Percentiles rank a stretch among this genome's conserved stretches.
Conservation (phyloP, 1,140 invertebrate genomes). For the Acromyrmex heyeri region DNA sequence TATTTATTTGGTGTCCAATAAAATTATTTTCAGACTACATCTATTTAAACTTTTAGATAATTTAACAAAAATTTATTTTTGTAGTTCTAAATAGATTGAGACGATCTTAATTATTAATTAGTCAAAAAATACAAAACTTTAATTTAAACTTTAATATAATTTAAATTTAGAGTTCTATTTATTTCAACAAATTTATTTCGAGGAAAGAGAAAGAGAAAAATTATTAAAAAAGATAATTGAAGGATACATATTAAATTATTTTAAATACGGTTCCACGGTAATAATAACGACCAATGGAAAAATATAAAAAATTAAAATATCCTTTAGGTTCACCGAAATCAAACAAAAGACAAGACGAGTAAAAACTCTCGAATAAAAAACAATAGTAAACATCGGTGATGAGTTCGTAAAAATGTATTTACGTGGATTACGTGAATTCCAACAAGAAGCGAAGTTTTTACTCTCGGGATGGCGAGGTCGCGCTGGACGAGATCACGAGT, state of each 20-base stretch:
- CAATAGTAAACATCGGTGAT: slow-evolving; percentile 18
- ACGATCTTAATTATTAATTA: background rate
- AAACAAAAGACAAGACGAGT: background rate
- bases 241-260: too few relatives aligned
- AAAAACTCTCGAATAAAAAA: slow-evolving; percentile 9
- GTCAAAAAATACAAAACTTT: background rate
- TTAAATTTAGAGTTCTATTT: background rate
- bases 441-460: slow-evolving; percentile 31
- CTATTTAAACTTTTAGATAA: too few relatives aligned
- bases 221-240: background rate
- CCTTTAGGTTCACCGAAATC: background rate
- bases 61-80: too few relatives aligned
- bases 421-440: slow-evolving; percentile 48
- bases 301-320: background rate
- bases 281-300: background rate
- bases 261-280: background rate
- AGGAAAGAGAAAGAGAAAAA: background rate
- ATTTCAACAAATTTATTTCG: slow-evolving; percentile 1
- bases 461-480: background rate
- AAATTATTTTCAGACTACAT: too few relatives aligned
- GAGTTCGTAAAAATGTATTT: slow-evolving; percentile 57
- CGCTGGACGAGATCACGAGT: slow-evolving; percentile 10
- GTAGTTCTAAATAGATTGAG: background rate
- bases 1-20: too few relatives aligned
- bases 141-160: slow-evolving; percentile 4